Percentiles rank a stretch among this genome's conserved stretches.
Evolutionary conservation across 1,140 invertebrate species (phyloP).

Genomic region (Drosophila lacertosa): DNA sequence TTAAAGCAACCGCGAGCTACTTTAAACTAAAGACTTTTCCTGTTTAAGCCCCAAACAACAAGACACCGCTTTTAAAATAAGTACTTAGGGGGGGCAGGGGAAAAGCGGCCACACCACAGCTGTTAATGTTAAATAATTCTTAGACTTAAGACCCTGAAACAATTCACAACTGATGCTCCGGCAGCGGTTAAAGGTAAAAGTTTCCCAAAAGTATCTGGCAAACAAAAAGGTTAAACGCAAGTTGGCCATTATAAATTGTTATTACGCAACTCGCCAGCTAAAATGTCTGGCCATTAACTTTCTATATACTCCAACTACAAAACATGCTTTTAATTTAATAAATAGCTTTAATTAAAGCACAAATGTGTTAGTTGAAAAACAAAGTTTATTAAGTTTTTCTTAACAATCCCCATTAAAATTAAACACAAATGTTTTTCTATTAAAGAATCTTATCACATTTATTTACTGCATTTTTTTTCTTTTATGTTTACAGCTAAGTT

Average conservation of each 20-base stretch:
- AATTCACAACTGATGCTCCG: slow-evolving; percentile 41
- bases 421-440: slow-evolving; percentile 52
- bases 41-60: slow-evolving; percentile 19
- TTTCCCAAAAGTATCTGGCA: slow-evolving; percentile 7
- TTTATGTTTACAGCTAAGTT: slow-evolving; percentile 75
- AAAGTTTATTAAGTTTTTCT: too few species aligned
- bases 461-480: slow-evolving; percentile 83
- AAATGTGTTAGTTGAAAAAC: too few species aligned
- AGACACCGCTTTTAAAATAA: slow-evolving; percentile 26
- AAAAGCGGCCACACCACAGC: slow-evolving; percentile 17
- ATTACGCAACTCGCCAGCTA: too few species aligned
- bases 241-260: too few species aligned
- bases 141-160: slow-evolving; percentile 45
- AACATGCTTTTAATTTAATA: too few species aligned
- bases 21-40: slow-evolving; percentile 6
- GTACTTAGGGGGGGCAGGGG: slow-evolving; percentile 6
- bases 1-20: slow-evolving; percentile 8
- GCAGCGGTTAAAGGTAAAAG: slow-evolving; percentile 12
- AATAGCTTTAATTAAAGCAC: too few species aligned
- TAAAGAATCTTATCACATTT: slow-evolving; percentile 84
- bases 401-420: not conserved
- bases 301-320: too few species aligned
- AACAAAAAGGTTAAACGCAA: not conserved
- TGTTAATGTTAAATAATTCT: slow-evolving; percentile 45
- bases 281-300: too few species aligned